Evolutionary conservation across 1,140 invertebrate species (phyloP).

Genomic region (Euwallacea fornicatus): DNA sequence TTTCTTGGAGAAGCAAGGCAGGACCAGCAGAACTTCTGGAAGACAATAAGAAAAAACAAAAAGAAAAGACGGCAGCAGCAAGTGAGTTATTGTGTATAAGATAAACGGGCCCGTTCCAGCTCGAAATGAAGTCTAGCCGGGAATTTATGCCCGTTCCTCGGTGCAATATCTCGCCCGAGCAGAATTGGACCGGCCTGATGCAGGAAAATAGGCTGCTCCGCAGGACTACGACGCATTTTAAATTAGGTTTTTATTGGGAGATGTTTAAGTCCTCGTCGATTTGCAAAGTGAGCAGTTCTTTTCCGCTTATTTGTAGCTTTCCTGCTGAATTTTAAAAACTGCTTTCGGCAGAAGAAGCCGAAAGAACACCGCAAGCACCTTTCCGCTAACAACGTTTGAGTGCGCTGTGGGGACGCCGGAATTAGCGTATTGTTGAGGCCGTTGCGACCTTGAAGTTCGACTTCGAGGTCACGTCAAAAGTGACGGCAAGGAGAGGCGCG

Average conservation of each 20-base stretch:
- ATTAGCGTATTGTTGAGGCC: no score
- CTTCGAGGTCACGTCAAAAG: no score
- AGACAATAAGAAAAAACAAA: constrained; percentile 53
- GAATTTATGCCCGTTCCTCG: constrained; percentile 49
- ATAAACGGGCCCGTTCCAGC: constrained; percentile 54
- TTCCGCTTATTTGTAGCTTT: not conserved
- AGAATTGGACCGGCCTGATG: constrained; percentile 51
- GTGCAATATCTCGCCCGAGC: constrained; percentile 54
- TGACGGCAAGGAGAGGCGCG: no score
- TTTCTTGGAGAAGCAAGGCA: constrained; percentile 42
- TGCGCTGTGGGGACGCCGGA: no score
- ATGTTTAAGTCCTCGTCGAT: not conserved
- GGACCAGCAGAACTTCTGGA: constrained; percentile 48
- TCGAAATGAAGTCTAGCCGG: constrained; percentile 55
- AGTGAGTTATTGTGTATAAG: constrained; percentile 55
- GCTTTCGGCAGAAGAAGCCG: no score
- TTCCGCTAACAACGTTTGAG: no score
- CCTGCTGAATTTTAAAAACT: no score
- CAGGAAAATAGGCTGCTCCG: constrained; percentile 50
- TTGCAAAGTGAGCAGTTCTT: not conserved
- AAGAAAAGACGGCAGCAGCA: constrained; percentile 49
- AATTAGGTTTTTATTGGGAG: constrained; percentile 51
- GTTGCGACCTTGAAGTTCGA: no score
- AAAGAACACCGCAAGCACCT: no score
- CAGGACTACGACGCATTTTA: constrained; percentile 49